Conservation (phyloP, 2,888 invertebrate species). For the Polydesmus complanatus region DNA sequence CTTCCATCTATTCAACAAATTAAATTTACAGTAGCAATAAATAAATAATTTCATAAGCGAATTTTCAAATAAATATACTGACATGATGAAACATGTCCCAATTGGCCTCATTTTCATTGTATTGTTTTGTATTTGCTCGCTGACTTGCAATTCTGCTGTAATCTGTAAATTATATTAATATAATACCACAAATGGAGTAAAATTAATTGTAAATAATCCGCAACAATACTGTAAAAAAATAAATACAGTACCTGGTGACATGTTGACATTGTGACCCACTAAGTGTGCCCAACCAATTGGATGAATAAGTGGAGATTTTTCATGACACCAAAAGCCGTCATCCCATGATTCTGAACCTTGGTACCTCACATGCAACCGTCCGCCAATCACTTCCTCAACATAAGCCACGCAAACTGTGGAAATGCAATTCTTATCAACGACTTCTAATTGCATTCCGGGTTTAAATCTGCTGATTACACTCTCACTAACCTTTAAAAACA, state of each 20-base stretch:
- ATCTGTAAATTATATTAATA: constrained; percentile 31
- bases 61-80: constrained; percentile 4
- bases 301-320: constrained; percentile 84
- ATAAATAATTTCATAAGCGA: neutral
- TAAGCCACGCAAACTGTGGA: constrained; percentile 77
- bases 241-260: constrained; percentile 45
- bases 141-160: constrained; percentile 36
- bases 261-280: constrained; percentile 76
- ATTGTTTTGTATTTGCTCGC: constrained; percentile 36
- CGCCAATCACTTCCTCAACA: constrained; percentile 79
- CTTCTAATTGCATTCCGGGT: constrained; percentile 72
- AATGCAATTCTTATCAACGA: constrained; percentile 89
- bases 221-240: too few relatives aligned
- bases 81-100: constrained; percentile 54
- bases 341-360: constrained; percentile 59
- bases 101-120: constrained; percentile 62
- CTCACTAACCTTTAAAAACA: constrained; percentile 26
- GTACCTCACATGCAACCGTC: constrained; percentile 78
- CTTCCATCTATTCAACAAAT: constrained; percentile 5
- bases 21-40: neutral
- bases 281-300: constrained; percentile 91
- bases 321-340: constrained; percentile 91
- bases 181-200: too few relatives aligned
- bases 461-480: constrained; percentile 34
- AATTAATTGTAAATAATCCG: neutral